phyloP scores from a whole-genome alignment of 53 echinoderm and acorn worm genomes.

The Holothuria scabra region DNA sequence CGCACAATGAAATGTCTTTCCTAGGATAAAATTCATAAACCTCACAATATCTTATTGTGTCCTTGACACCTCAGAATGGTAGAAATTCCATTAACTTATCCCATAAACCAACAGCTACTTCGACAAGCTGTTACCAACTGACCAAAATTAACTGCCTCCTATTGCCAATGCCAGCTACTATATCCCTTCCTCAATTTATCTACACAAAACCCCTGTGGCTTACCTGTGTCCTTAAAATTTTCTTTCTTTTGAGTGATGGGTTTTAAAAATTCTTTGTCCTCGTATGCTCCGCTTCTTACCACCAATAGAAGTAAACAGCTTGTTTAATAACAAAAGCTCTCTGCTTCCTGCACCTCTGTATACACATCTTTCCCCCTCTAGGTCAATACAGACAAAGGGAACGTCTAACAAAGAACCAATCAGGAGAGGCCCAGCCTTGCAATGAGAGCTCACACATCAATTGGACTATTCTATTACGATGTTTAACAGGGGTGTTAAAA shows the following conservation, averaged over 20 bases:
- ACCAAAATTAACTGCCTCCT: too few species aligned
- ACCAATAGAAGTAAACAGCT: constrained; percentile 47
- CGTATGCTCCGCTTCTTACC: constrained; percentile 25
- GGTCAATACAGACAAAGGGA: constrained; percentile 40
- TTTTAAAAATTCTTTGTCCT: constrained; percentile 47
- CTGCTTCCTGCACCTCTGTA: constrained; percentile 26
- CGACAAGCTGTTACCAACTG: too few species aligned
- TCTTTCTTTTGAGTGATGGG: constrained; percentile 36
- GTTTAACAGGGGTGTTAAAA: constrained; percentile 13
- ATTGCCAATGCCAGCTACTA: too few species aligned
- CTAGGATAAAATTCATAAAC: too few species aligned
- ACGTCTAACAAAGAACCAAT: constrained; percentile 35
- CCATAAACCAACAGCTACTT: too few species aligned
- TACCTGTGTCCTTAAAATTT: constrained; percentile 32
- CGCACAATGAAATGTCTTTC: too few species aligned
- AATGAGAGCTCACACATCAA: constrained; percentile 3
- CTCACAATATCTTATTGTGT: too few species aligned
- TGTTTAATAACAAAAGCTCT: constrained; percentile 43
- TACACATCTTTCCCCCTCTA: constrained; percentile 33
- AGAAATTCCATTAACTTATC: too few species aligned
- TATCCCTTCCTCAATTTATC: too few species aligned
- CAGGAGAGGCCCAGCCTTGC: constrained; percentile 39
- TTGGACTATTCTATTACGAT: constrained; percentile 33
- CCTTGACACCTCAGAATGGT: too few species aligned
- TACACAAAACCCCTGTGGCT: constrained; percentile 40